Percentiles rank a stretch among this genome's conserved stretches.
phyloP scores from a whole-genome alignment of 2,797 vertebrate genomes.

The Bradypodion ventrale region DNA sequence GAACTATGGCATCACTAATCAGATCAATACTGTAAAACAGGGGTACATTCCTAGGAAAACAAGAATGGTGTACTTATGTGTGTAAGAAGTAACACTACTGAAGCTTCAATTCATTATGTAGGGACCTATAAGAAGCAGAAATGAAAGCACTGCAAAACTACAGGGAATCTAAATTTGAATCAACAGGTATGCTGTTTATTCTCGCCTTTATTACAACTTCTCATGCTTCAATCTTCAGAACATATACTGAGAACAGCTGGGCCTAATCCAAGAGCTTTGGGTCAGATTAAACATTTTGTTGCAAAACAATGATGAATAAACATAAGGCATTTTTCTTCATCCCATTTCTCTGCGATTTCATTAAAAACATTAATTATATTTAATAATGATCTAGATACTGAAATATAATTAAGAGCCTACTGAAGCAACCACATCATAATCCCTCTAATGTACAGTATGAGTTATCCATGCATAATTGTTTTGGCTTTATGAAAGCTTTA shows the following conservation, averaged over 20 bases:
- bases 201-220: neutral
- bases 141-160: neutral
- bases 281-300: neutral
- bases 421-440: neutral
- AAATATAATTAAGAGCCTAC: neutral
- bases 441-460: neutral
- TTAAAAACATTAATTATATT: neutral
- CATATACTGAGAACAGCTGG: neutral
- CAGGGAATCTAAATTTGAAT: neutral
- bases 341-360: neutral
- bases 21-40: constrained; percentile 27
- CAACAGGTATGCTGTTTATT: neutral
- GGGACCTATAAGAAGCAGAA: neutral
- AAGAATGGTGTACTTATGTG: constrained; percentile 11
- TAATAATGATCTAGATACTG: neutral
- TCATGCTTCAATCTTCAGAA: neutral
- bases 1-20: no score
- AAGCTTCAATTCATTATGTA: neutral
- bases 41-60: constrained; percentile 7
- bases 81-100: neutral
- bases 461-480: neutral
- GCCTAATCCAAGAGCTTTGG: neutral
- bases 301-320: constrained; percentile 5
- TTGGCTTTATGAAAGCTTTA: neutral
- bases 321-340: neutral